Conservation (phyloP, 2,113 vertebrate genomes). For the Murina feae region DNA sequence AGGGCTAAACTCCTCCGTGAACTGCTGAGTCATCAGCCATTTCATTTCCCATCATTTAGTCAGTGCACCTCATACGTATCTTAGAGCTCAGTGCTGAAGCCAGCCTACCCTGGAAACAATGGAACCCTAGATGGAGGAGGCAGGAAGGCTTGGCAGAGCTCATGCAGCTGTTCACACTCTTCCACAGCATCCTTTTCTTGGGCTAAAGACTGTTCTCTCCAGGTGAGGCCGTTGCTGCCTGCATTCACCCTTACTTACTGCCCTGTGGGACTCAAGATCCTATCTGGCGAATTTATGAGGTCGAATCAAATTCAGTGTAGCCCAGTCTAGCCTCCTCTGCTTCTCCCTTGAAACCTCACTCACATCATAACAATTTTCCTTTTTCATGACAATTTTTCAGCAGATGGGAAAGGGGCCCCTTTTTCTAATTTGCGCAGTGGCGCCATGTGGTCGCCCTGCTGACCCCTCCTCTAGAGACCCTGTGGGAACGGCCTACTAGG, state of each 20-base stretch:
- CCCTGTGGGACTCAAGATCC: background rate
- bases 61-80: background rate
- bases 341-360: background rate
- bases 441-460: accelerated
- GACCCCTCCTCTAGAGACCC: background rate
- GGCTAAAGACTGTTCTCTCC: background rate
- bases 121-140: background rate
- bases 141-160: background rate
- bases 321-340: background rate
- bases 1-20: background rate
- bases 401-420: background rate
- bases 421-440: background rate
- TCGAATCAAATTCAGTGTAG: background rate
- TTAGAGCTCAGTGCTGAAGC: background rate
- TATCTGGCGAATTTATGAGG: background rate
- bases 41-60: background rate
- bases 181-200: background rate
- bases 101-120: background rate
- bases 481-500: background rate
- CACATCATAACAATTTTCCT: background rate
- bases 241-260: background rate
- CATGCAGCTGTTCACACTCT: background rate
- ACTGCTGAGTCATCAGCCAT: background rate
- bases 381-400: background rate
- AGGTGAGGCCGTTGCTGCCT: background rate